Evolutionary conservation across 1,140 invertebrate species (phyloP).

Genomic region (Aradophagus sp.): DNA sequence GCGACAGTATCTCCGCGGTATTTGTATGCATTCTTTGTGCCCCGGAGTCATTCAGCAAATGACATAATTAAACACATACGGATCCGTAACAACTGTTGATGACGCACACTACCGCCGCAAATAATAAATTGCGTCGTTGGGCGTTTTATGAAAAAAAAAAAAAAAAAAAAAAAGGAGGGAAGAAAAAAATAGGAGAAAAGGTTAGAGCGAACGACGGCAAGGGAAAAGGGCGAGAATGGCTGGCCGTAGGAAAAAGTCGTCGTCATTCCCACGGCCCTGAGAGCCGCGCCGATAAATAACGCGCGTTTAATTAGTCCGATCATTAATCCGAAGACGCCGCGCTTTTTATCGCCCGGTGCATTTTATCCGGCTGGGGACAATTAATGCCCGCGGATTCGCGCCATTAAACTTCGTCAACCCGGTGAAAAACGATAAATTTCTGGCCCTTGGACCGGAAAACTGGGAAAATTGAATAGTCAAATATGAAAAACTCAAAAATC

Average conservation of each 20-base stretch:
- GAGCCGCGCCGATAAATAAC: constrained; percentile 20
- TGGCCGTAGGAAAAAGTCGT: no score
- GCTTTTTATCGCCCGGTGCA: background rate
- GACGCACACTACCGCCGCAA: constrained; percentile 9
- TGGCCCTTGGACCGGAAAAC: background rate
- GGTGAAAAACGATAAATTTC: constrained; percentile 23
- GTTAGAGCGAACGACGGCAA: no score
- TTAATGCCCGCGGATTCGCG: constrained; percentile 14
- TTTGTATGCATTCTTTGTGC: constrained; percentile 41
- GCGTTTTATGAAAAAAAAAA: constrained; percentile 1
- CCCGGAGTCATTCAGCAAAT: constrained; percentile 37
- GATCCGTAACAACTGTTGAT: constrained; percentile 23
- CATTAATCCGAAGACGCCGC: constrained; percentile 15
- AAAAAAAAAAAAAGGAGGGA: background rate
- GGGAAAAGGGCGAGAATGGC: no score
- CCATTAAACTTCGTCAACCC: constrained; percentile 50
- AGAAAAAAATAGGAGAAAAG: background rate
- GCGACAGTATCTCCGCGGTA: constrained; percentile 16
- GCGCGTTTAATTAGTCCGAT: constrained; percentile 16
- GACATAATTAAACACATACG: constrained; percentile 42
- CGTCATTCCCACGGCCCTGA: no score
- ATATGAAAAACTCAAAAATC: background rate
- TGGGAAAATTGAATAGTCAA: background rate
- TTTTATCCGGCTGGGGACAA: constrained; percentile 22
- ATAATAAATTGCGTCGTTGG: background rate